Evolutionary conservation across 2,797 vertebrate genomes (phyloP).

Genomic region (Garrulus glandarius): DNA sequence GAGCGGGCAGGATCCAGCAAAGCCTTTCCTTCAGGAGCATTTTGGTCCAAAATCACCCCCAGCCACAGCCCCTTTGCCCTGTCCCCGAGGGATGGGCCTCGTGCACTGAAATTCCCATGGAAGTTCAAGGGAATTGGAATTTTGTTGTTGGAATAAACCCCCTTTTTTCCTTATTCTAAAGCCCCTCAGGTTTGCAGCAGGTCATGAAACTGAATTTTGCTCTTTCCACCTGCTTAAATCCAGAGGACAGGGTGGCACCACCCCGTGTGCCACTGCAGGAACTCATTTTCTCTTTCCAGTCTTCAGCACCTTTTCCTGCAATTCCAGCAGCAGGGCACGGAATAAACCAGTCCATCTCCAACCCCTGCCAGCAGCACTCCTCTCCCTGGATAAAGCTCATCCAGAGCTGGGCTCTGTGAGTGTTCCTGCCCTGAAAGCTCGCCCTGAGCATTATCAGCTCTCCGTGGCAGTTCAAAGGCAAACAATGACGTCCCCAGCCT

Average conservation of each 20-base stretch:
- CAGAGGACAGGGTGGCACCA: neutral
- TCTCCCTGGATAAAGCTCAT: neutral
- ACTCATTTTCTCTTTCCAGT: neutral
- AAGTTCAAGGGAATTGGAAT: fast-evolving
- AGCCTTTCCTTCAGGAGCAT: neutral
- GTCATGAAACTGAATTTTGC: neutral
- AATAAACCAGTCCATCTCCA: neutral
- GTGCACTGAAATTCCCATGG: neutral
- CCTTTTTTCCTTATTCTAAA: neutral
- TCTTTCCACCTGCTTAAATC: neutral
- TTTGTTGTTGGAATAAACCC: neutral
- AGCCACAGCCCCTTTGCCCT: neutral
- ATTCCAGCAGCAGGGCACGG: fast-evolving
- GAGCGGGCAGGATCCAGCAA: neutral
- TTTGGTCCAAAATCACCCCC: neutral
- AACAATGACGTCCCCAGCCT: neutral
- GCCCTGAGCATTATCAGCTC: neutral
- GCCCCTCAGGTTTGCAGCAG: neutral
- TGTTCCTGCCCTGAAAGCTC: neutral
- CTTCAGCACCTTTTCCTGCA: neutral
- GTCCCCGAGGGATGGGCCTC: neutral
- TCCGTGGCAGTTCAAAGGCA: neutral
- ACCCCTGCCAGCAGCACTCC: neutral
- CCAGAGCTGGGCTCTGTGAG: neutral
- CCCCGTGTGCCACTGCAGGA: neutral